These are phyloP conservation scores for Arbacia lixula DNA, from an alignment of 53 echinoderm and acorn worm species.

Conservation along the genomic window DNA sequence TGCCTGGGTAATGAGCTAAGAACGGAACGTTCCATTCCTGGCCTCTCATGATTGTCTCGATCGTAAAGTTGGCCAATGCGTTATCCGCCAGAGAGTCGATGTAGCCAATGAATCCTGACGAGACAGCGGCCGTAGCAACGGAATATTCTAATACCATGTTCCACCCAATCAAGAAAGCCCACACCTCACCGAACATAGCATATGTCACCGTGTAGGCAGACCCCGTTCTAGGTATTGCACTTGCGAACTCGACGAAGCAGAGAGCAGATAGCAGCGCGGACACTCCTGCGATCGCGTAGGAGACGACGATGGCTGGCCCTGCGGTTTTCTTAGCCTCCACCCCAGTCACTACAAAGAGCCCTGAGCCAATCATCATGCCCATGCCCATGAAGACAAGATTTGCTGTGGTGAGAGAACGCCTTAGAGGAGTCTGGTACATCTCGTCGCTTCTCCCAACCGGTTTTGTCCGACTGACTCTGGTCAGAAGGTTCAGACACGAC, in stretches of 20 bases:
- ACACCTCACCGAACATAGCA: conserved; percentile 65
- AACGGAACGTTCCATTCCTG: no score
- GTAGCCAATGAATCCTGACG: conserved; percentile 70
- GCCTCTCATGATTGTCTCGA: conserved; percentile 53
- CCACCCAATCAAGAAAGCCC: conserved; percentile 78
- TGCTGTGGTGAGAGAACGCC: conserved; percentile 67
- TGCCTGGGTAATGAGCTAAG: no score
- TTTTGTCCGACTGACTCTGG: no score
- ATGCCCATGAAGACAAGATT: conserved; percentile 66
- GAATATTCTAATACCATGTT: conserved; percentile 70
- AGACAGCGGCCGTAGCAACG: conserved; percentile 60
- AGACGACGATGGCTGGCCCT: conserved; percentile 68
- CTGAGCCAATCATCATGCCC: conserved; percentile 70
- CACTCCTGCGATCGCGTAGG: conserved; percentile 65
- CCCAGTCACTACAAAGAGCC: conserved; percentile 72
- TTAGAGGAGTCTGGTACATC: conserved; percentile 46
- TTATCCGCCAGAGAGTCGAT: conserved; percentile 63
- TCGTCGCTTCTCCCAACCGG: no score
- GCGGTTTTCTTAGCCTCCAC: conserved; percentile 69
- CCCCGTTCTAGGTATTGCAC: conserved; percentile 68
- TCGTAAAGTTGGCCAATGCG: conserved; percentile 56
- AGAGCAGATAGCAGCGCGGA: conserved; percentile 61
- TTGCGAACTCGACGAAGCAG: conserved; percentile 72
- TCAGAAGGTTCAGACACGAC: no score
- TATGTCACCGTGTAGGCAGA: conserved; percentile 72